These are phyloP conservation scores for Acholoe squamosa DNA, from an alignment of 2,888 invertebrate genomes.

Conservation along the genomic window DNA sequence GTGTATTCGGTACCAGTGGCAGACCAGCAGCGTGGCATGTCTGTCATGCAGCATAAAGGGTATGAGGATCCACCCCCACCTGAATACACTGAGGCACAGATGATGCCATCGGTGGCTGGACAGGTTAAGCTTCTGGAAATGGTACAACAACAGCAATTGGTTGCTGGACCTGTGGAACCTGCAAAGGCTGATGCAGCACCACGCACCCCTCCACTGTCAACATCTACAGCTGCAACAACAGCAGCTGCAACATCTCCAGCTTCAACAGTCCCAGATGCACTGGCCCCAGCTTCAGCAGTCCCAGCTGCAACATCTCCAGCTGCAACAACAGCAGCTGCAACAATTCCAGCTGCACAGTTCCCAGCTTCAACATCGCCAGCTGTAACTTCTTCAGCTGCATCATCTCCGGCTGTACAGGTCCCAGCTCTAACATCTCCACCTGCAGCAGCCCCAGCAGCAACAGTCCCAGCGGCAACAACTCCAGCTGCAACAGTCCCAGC, in stretches of 20 bases:
- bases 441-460: too few species aligned
- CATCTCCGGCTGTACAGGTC: not conserved
- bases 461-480: not conserved
- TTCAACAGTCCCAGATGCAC: not conserved
- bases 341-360: not conserved
- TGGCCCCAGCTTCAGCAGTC: not conserved
- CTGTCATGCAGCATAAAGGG: not conserved
- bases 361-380: too few species aligned
- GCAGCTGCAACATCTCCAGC: not conserved
- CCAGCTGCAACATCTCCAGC: too few species aligned
- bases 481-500: too few species aligned
- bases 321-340: not conserved
- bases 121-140: too few species aligned
- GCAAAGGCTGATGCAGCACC: not conserved
- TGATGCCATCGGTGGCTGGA: not conserved
- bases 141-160: not conserved
- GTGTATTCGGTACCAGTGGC: slow-evolving; percentile 28
- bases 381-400: not conserved
- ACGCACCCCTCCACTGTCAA: not conserved
- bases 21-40: not conserved
- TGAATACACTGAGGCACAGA: not conserved
- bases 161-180: not conserved
- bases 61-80: not conserved
- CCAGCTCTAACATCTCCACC: not conserved
- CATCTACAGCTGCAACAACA: not conserved